Evolutionary conservation across 2,113 vertebrate genomes (phyloP).

Genomic region (Octodon degus): DNA sequence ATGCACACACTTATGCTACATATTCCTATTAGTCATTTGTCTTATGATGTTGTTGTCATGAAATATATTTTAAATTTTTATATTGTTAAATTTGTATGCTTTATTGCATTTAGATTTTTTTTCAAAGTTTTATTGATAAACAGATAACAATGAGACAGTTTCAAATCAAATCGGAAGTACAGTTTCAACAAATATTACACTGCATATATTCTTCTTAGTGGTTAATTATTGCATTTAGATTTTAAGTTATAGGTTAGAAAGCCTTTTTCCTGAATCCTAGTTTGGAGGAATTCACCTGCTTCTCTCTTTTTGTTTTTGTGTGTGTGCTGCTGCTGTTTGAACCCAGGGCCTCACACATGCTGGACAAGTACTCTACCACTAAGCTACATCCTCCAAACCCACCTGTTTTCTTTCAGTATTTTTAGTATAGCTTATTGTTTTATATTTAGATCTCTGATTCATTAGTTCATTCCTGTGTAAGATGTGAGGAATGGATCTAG

Average conservation of each 20-base stretch:
- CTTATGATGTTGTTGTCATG: background rate
- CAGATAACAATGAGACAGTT: no score
- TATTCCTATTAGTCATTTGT: background rate
- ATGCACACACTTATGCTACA: background rate
- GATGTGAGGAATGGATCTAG: background rate
- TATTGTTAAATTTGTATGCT: background rate
- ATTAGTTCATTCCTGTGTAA: background rate
- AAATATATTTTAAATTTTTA: background rate
- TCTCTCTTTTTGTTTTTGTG: background rate
- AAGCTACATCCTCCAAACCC: background rate
- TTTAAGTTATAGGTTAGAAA: background rate
- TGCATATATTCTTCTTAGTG: no score
- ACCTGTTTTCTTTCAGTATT: background rate
- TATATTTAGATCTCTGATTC: background rate
- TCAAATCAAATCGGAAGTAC: no score
- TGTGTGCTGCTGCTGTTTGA: background rate
- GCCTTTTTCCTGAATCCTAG: background rate
- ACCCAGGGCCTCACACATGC: background rate
- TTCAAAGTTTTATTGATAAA: no score
- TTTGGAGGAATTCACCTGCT: background rate
- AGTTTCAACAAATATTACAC: no score
- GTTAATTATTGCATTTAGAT: background rate
- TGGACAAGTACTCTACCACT: background rate
- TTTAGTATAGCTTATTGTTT: background rate
- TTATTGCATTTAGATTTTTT: background rate